Evolutionary conservation across 2,113 vertebrate species (phyloP), one percentile per base, ranked within the genome.

Genomic region (Petaurus breviceps): DNA sequence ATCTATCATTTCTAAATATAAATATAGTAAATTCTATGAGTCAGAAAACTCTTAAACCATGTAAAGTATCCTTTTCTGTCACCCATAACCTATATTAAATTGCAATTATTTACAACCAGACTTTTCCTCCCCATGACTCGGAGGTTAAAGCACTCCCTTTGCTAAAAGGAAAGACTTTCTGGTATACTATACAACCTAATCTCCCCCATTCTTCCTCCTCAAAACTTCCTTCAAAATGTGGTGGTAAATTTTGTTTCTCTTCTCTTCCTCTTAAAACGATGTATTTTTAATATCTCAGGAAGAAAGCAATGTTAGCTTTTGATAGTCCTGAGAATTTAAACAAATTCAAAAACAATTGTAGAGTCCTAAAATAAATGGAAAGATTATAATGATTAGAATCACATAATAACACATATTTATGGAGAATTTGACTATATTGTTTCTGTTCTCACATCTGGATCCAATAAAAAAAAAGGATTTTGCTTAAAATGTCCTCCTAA

Each of bases 1-100:
- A 94, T 51, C 57, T 93, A 89, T 90, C 25, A 55, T 53, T 77
- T 10, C 57, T 96, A 77, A 89, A 50, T 92, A 37, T 91, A 28
- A 95, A 92, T 68, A 5, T 55, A 68, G 61, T 84, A 22, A 51
- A 51, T 49, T 94, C 22, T 92, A 52, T 94, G 93, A 31, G 8
- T 51, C 94, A 57, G 10, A 14, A n/a, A 92, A 10, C 49, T 91
- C n/a, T 57, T 52, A 23, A 26, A 55, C 50, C 90, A 2, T 90
- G 54, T 52, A 53, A 47, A 84, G 1, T 84, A 1, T 43, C 19
- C 2, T 43, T 43, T 84, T 43, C 68, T 23, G 22, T 10, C 92
- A 61, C 54, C 89, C 26, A 25, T 0, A 37, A 51, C 23, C 4
- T 1, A 0, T 49, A 10, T 49, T 43, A 57, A 91, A 92, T 84